Conservation (phyloP, 2,888 invertebrate genomes). For the Danaus chrysippus region DNA sequence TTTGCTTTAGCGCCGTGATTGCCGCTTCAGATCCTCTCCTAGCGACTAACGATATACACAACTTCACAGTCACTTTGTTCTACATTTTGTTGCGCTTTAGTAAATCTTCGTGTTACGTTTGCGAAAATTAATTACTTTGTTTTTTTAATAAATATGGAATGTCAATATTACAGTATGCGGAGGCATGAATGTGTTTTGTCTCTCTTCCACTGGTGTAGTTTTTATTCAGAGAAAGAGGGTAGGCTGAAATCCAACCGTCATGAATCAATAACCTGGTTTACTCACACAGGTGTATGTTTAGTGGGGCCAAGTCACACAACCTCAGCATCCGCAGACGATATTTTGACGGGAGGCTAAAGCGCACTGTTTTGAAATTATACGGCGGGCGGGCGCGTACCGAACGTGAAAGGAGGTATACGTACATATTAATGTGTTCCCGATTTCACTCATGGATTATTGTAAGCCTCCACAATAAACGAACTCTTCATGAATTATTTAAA, state of each 20-base stretch:
- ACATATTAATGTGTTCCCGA: conserved; percentile 27
- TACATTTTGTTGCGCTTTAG: not conserved
- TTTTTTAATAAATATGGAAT: conserved; percentile 19
- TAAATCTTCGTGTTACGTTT: not conserved
- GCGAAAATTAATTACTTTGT: conserved; percentile 3
- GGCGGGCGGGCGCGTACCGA: conserved; percentile 33
- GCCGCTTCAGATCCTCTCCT: conserved; percentile 40
- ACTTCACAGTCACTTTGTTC: conserved; percentile 8
- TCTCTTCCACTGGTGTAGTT: conserved; percentile 61
- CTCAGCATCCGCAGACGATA: conserved; percentile 58
- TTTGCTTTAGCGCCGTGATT: conserved; percentile 62
- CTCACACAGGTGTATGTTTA: conserved; percentile 53
- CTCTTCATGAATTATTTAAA: conserved; percentile 20
- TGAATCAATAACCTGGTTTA: conserved; percentile 74
- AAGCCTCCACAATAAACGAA: conserved; percentile 19
- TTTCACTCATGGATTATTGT: conserved; percentile 24
- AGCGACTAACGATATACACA: conserved; percentile 13
- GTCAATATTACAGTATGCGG: conserved; percentile 26
- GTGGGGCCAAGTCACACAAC: conserved; percentile 59
- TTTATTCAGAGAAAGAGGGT: conserved; percentile 70
- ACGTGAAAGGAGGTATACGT: conserved; percentile 27
- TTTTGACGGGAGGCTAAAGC: conserved; percentile 68
- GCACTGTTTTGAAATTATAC: conserved; percentile 63
- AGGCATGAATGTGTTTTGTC: conserved; percentile 38
- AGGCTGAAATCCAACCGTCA: conserved; percentile 69